A percentile compares a stretch with the other conserved stretches of the same genome.
phyloP scores from a whole-genome alignment of 2,113 vertebrate genomes.

The Geothlypis trichas region DNA sequence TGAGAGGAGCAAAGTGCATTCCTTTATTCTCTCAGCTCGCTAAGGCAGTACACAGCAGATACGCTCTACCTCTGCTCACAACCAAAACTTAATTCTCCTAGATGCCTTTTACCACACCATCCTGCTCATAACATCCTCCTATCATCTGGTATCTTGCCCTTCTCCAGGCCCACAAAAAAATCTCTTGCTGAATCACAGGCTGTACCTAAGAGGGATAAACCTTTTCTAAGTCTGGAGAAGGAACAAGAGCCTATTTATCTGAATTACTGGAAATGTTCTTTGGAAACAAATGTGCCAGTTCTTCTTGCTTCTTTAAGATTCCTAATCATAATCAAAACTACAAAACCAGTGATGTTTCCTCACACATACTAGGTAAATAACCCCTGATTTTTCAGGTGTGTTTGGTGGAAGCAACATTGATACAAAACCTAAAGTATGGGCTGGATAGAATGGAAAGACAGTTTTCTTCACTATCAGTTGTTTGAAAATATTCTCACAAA shows the following conservation, averaged over 20 bases:
- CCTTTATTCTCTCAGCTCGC: background rate
- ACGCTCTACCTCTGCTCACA: background rate
- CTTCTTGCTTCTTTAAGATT: background rate
- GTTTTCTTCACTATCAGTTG: background rate
- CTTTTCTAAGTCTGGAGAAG: background rate
- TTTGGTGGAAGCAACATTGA: background rate
- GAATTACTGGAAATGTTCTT: background rate
- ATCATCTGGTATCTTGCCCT: background rate
- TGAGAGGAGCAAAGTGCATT: background rate
- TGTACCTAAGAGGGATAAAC: rapidly evolving
- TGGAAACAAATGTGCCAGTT: background rate
- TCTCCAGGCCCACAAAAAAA: background rate
- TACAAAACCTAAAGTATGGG: background rate
- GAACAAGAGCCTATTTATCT: background rate
- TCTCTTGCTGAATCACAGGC: background rate
- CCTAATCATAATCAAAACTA: background rate
- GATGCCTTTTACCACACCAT: background rate
- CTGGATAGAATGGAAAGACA: background rate
- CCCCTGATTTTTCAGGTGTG: background rate
- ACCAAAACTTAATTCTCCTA: background rate
- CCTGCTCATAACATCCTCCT: background rate
- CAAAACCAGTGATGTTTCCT: background rate
- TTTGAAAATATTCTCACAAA: background rate
- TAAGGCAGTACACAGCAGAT: background rate
- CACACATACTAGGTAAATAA: background rate